phyloP scores from a whole-genome alignment of 53 echinoderm and acorn worm genomes.

The Astropecten irregularis region DNA sequence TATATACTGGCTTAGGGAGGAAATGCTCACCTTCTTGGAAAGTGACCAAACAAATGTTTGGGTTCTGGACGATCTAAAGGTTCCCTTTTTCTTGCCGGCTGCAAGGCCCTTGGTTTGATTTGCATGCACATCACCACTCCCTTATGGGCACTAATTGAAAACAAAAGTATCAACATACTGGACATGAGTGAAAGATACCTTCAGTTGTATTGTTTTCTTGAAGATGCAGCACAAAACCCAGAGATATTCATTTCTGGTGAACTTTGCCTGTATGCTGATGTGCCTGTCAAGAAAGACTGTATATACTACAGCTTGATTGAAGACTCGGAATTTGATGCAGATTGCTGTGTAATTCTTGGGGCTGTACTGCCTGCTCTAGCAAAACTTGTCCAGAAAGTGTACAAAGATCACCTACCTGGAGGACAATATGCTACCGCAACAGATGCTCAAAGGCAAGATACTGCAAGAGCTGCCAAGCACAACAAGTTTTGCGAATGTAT shows the following conservation, averaged over 20 bases:
- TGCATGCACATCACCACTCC: neutral
- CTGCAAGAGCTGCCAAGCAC: conserved; percentile 25
- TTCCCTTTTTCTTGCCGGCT: neutral
- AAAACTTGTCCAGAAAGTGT: conserved; percentile 31
- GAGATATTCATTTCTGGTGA: conserved; percentile 1
- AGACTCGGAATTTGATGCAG: conserved; percentile 8
- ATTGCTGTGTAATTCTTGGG: conserved; percentile 15
- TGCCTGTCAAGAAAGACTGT: conserved; percentile 23
- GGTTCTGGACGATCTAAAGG: conserved; percentile 1
- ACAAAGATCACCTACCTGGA: conserved; percentile 48
- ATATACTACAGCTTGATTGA: conserved; percentile 2
- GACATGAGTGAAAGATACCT: neutral
- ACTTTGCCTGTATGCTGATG: conserved; percentile 8
- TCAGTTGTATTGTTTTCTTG: neutral
- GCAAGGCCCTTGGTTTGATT: neutral
- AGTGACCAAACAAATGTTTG: neutral
- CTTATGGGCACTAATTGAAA: neutral
- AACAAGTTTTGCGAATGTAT: conserved; percentile 45
- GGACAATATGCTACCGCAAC: conserved; percentile 2
- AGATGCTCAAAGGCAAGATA: neutral
- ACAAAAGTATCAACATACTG: neutral
- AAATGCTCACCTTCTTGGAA: conserved; percentile 9
- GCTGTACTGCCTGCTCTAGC: conserved; percentile 45
- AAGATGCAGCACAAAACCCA: neutral
- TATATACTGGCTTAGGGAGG: neutral